These are phyloP conservation scores for Eupithecia inturbata DNA, from an alignment of 2,888 invertebrate species.

Conservation along the genomic window DNA sequence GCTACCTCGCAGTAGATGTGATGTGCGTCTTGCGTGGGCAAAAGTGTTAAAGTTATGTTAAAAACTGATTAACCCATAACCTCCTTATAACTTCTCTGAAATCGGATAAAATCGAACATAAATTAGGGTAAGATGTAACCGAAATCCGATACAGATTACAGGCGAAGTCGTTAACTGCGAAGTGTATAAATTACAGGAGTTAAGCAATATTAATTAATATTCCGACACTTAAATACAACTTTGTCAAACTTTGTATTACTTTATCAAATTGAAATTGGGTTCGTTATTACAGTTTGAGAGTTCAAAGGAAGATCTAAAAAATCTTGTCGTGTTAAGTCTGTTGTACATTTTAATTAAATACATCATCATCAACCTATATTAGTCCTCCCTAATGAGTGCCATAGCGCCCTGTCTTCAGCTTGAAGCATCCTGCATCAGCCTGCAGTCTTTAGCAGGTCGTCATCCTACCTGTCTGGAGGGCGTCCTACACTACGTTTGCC, in stretches of 20 bases:
- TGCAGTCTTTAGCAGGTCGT: too few species aligned
- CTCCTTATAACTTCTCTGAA: neutral
- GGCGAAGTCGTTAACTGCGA: conserved; percentile 28
- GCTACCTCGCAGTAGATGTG: too few species aligned
- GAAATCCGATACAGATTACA: conserved; percentile 41
- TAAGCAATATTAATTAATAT: conserved; percentile 46
- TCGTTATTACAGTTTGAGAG: conserved; percentile 31
- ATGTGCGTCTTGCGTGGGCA: too few species aligned
- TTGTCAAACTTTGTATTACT: conserved; percentile 37
- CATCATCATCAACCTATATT: too few species aligned
- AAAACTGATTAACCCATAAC: neutral
- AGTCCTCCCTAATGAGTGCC: too few species aligned
- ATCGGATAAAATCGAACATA: neutral
- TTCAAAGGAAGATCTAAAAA: conserved; percentile 18
- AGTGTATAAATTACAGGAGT: conserved; percentile 40
- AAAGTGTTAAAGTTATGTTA: too few species aligned
- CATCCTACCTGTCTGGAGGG: too few species aligned
- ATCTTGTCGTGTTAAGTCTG: neutral
- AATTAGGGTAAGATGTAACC: conserved; percentile 21
- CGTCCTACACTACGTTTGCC: too few species aligned
- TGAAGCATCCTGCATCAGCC: too few species aligned
- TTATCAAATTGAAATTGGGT: conserved; percentile 40
- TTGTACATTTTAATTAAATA: neutral
- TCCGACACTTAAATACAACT: conserved; percentile 28
- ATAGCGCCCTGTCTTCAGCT: too few species aligned